phyloP scores from a whole-genome alignment of 1,140 invertebrate genomes.

The Belonocnema kinseyi region DNA sequence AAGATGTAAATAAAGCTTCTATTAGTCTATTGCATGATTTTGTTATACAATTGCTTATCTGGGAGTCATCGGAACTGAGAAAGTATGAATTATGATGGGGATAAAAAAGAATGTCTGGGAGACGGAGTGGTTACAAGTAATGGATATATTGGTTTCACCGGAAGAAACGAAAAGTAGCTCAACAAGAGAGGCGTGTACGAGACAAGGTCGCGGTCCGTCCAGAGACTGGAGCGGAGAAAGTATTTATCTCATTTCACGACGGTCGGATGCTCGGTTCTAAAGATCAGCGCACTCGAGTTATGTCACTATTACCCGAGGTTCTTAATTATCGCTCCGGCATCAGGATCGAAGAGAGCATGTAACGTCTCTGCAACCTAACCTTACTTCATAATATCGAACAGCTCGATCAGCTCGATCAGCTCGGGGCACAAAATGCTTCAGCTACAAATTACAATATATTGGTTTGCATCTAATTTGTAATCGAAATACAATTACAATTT shows the following conservation, averaged over 20 bases:
- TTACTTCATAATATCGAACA: constrained; percentile 4
- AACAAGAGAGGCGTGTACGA: constrained; percentile 28
- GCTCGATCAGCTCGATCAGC: background rate
- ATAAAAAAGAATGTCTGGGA: constrained; percentile 11
- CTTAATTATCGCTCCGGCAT: constrained; percentile 20
- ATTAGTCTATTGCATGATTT: too few species aligned
- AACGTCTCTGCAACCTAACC: background rate
- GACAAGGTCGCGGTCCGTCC: constrained; percentile 22
- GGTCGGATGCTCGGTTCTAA: constrained; percentile 27
- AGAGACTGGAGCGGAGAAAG: constrained; percentile 30
- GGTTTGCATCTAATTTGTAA: too few species aligned
- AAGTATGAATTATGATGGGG: background rate
- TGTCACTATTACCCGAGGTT: constrained; percentile 30
- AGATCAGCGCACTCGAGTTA: constrained; percentile 28
- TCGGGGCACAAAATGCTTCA: background rate
- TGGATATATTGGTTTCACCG: constrained; percentile 21
- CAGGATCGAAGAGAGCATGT: constrained; percentile 11
- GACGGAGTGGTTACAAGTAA: background rate
- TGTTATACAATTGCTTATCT: background rate
- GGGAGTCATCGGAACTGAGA: background rate
- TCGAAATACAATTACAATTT: too few species aligned
- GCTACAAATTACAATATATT: too few species aligned
- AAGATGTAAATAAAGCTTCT: too few species aligned
- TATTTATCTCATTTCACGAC: constrained; percentile 24
- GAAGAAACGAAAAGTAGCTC: constrained; percentile 28